Evolutionary conservation across 2,888 invertebrate genomes (phyloP), one percentile per base, ranked within the genome.

Genomic region (Pelosia muscerda): DNA sequence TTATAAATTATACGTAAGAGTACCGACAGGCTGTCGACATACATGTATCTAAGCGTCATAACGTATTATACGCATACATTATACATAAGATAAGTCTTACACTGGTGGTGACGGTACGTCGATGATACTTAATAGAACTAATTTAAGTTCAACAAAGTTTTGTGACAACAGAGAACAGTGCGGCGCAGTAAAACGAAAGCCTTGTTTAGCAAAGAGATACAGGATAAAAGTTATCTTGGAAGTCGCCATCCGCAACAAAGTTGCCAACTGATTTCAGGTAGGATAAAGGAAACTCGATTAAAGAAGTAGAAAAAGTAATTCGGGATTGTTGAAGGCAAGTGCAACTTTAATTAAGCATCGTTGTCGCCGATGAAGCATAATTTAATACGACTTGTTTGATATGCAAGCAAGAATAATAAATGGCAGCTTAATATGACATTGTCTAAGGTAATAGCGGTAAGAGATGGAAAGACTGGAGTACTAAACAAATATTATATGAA

Each of bases 221-320:
- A 75, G 88, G 87, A 90, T 88, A 90, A 90, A 91, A 91, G 88
- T 90, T 90, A 88, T 88, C 89, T 86, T 83, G 85, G 82, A 89
- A 88, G 86, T 90, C 85, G 78, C 78, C 79, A 78, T 89, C 68
- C 83, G 83, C 90, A 88, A 89, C 91, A 88, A 92, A 92, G 89
- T 92, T 91, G 78, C 79, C 82, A 84, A 90, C 90, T 87, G 90
- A 90, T 79, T 79, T 19, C 90, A 90, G 91, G 91, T 91, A 79
- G 88, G 88, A 90, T 89, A 89, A 89, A 85, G 84, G 78, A 90
- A 92, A 91, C 89, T 91, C 90, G 88, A 90, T 92, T 91, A 92
- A 89, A 87, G 81, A 86, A 87, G 83, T 81, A 85, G 88, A 89
- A 92, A 92, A 91, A 90, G 91, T 89, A 89, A 90, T 90, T 86